Conservation (phyloP, 2,797 vertebrate species). For the Pangasius larnaudii region DNA sequence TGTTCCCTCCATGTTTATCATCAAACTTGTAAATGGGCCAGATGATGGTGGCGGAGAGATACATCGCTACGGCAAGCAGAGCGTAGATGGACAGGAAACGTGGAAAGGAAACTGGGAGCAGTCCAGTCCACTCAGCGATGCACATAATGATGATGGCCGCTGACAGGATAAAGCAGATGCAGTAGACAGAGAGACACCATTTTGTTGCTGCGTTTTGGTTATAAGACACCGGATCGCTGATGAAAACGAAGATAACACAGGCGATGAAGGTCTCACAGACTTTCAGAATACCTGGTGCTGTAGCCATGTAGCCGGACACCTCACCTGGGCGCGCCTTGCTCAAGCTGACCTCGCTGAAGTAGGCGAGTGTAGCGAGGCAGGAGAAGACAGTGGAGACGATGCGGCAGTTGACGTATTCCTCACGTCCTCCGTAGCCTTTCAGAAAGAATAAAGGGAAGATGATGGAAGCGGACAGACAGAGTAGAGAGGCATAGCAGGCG, state of each 20-base stretch:
- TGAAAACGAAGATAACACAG: slow-evolving; percentile 88
- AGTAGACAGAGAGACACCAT: slow-evolving; percentile 88
- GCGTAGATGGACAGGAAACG: slow-evolving; percentile 85
- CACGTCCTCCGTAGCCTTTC: slow-evolving; percentile 51
- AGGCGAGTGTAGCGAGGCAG: slow-evolving; percentile 83
- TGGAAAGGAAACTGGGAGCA: slow-evolving; percentile 84
- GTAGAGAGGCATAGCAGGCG: slow-evolving; percentile 85
- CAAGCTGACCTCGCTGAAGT: slow-evolving; percentile 84
- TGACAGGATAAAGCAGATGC: slow-evolving; percentile 90
- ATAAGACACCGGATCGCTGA: slow-evolving; percentile 74
- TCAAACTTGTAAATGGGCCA: slow-evolving; percentile 90
- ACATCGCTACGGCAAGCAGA: slow-evolving; percentile 82
- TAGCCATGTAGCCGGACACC: slow-evolving; percentile 90
- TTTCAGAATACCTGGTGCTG: slow-evolving; percentile 86
- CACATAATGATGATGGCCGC: slow-evolving; percentile 83
- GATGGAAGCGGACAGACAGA: slow-evolving; percentile 87
- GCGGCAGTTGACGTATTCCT: slow-evolving; percentile 64
- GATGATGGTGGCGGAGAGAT: slow-evolving; percentile 82
- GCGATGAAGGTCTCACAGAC: slow-evolving; percentile 89
- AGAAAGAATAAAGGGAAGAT: slow-evolving; percentile 86
- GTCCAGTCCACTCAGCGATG: slow-evolving; percentile 85
- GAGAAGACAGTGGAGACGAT: slow-evolving; percentile 83
- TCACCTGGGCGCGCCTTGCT: slow-evolving; percentile 86
- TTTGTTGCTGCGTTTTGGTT: slow-evolving; percentile 68
- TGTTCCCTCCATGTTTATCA: slow-evolving; percentile 66